Percentiles rank a stretch among this genome's conserved stretches.
Evolutionary conservation across 37 sponge, comb jelly and placozoan species (phyloP).

Genomic region (Aplysina aerophoba): DNA sequence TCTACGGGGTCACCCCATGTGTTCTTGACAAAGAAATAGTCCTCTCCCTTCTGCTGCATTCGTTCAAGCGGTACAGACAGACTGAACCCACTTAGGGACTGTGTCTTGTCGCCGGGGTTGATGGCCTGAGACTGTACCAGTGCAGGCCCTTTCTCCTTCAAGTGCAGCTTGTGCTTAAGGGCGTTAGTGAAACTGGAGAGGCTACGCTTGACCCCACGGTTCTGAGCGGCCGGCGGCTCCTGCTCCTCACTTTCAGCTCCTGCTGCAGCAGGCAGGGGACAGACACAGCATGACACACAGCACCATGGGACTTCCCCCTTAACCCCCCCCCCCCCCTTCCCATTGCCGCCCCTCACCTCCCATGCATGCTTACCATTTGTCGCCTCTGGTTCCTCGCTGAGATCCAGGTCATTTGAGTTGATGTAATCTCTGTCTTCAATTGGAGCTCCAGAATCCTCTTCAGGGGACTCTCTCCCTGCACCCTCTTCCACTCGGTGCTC

Average conservation of each 20-base stretch:
- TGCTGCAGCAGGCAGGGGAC: too few relatives aligned
- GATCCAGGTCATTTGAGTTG: slow-evolving; percentile 2
- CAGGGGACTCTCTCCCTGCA: background rate
- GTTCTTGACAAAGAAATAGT: slow-evolving; percentile 41
- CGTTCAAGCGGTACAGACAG: slow-evolving; percentile 23
- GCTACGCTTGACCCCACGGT: too few relatives aligned
- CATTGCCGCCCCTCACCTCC: too few relatives aligned
- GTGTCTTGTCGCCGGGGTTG: slow-evolving; percentile 31
- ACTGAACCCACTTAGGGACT: slow-evolving; percentile 49
- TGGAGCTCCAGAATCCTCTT: background rate
- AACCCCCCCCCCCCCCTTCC: too few relatives aligned
- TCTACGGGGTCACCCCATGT: background rate
- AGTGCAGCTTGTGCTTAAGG: slow-evolving; percentile 1
- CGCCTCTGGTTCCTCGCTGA: background rate
- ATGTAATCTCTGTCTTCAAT: slow-evolving; percentile 19
- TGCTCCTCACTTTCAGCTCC: background rate
- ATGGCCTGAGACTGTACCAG: slow-evolving; percentile 53
- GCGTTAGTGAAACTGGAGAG: background rate
- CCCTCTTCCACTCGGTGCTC: background rate
- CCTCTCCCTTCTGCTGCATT: slow-evolving; percentile 24
- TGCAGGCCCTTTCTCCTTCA: background rate
- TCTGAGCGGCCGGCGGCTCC: too few relatives aligned
- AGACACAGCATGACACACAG: too few relatives aligned
- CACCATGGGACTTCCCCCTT: too few relatives aligned
- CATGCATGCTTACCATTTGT: too few relatives aligned